These are phyloP conservation scores for Eudyptes chrysolophus DNA, from an alignment of 2,113 vertebrate genomes.

Conservation along the genomic window DNA sequence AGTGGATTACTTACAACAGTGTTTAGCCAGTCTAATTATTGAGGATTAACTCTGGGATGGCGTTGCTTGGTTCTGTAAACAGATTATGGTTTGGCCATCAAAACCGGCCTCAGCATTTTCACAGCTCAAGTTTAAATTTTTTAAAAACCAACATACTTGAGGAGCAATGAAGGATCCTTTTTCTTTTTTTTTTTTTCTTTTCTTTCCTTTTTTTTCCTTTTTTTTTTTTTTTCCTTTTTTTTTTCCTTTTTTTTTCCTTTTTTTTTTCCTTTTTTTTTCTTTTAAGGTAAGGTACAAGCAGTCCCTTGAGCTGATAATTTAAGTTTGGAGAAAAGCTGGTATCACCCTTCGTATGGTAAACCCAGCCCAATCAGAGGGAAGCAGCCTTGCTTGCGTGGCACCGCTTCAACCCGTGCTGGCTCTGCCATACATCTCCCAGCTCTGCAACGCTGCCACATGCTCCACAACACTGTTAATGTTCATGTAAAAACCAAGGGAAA, in stretches of 20 bases:
- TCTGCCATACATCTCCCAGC: not conserved
- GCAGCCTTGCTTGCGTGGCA: not conserved
- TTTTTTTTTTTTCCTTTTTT: too few relatives aligned
- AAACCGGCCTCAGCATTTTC: not conserved
- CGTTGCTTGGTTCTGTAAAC: not conserved
- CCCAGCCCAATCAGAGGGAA: not conserved
- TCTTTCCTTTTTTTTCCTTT: not conserved
- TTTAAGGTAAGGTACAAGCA: not conserved
- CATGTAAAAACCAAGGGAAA: not conserved
- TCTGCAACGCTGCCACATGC: not conserved
- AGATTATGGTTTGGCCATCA: not conserved
- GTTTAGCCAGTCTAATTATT: not conserved
- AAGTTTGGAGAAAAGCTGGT: not conserved
- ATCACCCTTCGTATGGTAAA: not conserved
- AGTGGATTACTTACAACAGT: not conserved
- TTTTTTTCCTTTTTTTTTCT: not conserved
- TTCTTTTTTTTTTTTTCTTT: not conserved
- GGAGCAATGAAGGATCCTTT: not conserved
- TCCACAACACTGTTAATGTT: rapidly evolving
- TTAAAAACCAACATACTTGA: not conserved
- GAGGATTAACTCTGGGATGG: not conserved
- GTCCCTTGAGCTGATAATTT: not conserved
- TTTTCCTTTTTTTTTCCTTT: not conserved
- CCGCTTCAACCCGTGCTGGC: not conserved
- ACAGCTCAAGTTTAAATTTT: not conserved